phyloP scores from a whole-genome alignment of 2,113 vertebrate species.

The Tylochromis polylepis region DNA sequence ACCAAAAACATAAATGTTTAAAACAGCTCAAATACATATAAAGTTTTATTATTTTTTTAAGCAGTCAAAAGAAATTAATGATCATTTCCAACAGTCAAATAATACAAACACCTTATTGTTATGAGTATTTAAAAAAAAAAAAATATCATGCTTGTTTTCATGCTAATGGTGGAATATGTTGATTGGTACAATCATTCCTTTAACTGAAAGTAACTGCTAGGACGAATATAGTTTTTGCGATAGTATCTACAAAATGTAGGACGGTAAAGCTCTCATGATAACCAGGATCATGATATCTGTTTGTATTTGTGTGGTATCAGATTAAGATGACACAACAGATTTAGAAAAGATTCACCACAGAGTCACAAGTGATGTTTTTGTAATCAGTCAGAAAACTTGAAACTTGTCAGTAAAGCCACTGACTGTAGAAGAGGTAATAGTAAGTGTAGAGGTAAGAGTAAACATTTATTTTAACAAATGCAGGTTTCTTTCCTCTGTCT shows the following conservation, averaged over 20 bases:
- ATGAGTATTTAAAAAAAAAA: fast-evolving
- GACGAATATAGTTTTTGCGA: fast-evolving
- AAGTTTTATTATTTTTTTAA: neutral
- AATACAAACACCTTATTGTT: neutral
- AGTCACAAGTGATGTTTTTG: neutral
- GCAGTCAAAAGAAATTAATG: neutral
- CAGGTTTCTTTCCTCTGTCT: neutral
- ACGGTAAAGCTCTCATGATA: neutral
- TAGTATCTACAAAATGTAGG: neutral
- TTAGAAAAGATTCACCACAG: neutral
- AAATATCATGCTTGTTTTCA: neutral
- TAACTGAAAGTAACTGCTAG: neutral
- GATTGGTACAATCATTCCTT: neutral
- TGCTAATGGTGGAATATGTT: fast-evolving
- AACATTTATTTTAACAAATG: neutral
- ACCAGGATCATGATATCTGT: neutral
- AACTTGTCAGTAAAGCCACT: neutral
- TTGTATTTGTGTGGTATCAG: neutral
- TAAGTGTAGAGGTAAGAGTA: neutral
- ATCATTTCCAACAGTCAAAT: neutral
- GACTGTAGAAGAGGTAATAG: no score
- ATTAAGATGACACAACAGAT: neutral
- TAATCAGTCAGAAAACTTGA: neutral
- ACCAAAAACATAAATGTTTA: fast-evolving
- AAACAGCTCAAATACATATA: neutral